Evolutionary conservation across 2,797 vertebrate species (phyloP).

Genomic region (Sebastes ruberrimus): DNA sequence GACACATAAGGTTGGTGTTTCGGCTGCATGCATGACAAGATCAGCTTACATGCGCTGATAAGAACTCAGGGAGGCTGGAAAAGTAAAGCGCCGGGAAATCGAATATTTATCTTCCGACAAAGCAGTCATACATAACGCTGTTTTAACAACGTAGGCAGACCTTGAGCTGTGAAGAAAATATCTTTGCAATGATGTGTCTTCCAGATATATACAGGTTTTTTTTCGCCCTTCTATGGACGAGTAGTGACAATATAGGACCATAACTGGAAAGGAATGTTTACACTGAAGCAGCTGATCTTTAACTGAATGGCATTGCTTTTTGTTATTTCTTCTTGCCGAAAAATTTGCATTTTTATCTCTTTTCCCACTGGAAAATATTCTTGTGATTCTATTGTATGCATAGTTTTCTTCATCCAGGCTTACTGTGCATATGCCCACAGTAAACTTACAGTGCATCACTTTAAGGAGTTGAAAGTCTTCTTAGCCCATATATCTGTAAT

Average conservation of each 20-base stretch:
- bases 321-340: neutral
- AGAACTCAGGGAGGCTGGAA: slow-evolving; percentile 25
- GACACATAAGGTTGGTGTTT: slow-evolving; percentile 43
- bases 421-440: neutral
- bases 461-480: slow-evolving; percentile 32
- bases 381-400: neutral
- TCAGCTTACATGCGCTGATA: slow-evolving; percentile 41
- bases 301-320: neutral
- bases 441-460: slow-evolving; percentile 14
- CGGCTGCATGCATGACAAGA: slow-evolving; percentile 33
- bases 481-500: slow-evolving; percentile 41
- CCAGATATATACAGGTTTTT: neutral
- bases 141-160: slow-evolving; percentile 22
- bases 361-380: neutral
- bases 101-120: slow-evolving; percentile 39
- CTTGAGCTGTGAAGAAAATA: slow-evolving; percentile 25
- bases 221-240: neutral
- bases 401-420: neutral
- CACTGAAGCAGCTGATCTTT: slow-evolving; percentile 3
- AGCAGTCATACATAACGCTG: slow-evolving; percentile 25
- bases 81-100: slow-evolving; percentile 19
- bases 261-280: slow-evolving; percentile 27
- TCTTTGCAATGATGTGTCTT: neutral
- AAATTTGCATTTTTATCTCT: neutral
- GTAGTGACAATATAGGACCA: slow-evolving; percentile 1